phyloP scores from a whole-genome alignment of 2,888 invertebrate genomes.

The Syrphus vitripennis region DNA sequence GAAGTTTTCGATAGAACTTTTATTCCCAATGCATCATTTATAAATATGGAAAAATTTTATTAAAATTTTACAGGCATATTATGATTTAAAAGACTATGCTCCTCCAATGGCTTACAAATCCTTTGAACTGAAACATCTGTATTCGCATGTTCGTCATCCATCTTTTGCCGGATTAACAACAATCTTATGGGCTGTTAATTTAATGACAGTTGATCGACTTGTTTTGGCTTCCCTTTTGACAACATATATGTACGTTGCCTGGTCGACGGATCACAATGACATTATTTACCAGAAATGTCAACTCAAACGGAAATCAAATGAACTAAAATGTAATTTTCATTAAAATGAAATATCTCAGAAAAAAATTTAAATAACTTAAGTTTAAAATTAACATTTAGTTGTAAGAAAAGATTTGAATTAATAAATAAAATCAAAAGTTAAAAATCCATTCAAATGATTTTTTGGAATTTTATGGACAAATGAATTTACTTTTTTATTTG shows the following conservation, averaged over 20 bases:
- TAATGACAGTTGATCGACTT: conserved; percentile 85
- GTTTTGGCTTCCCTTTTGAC: conserved; percentile 82
- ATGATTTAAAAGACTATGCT: conserved; percentile 82
- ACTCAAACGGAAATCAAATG: conserved; percentile 81
- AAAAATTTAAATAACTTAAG: not conserved
- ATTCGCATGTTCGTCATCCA: conserved; percentile 84
- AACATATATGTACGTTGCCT: conserved; percentile 84
- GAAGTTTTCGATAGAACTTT: no score
- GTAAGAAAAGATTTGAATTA: not conserved
- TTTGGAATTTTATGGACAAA: no score
- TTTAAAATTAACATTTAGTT: not conserved
- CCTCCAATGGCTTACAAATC: conserved; percentile 83
- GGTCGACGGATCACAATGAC: conserved; percentile 84
- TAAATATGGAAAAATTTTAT: not conserved
- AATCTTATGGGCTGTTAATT: conserved; percentile 84
- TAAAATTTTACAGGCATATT: conserved; percentile 81
- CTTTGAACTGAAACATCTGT: conserved; percentile 82
- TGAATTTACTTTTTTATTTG: no score
- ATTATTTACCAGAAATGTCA: conserved; percentile 83
- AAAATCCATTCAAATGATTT: not conserved
- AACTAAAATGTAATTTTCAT: conserved; percentile 75
- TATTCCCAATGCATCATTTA: not conserved
- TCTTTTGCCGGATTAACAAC: conserved; percentile 84
- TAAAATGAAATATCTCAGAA: not conserved
- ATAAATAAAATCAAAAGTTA: not conserved